Evolutionary conservation across 1,140 invertebrate genomes (phyloP).

Genomic region (Pseudomyrmex dendroicus): DNA sequence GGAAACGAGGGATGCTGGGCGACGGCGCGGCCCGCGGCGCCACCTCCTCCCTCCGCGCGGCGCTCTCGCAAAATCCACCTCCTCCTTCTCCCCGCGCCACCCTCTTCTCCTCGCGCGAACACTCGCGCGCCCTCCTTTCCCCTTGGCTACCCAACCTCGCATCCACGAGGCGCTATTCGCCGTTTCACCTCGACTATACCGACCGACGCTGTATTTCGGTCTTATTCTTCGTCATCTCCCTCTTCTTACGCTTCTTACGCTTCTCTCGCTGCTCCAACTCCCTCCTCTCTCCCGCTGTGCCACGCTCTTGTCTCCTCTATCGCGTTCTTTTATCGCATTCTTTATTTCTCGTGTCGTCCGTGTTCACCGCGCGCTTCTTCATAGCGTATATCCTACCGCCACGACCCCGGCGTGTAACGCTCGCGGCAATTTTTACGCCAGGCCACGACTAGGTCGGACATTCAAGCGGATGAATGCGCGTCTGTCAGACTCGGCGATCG

Average conservation of each 20-base stretch:
- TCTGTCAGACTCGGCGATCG: slow-evolving; percentile 7
- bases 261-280: background rate
- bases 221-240: slow-evolving; percentile 52
- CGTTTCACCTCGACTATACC: slow-evolving; percentile 36
- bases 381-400: slow-evolving; percentile 40
- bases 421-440: slow-evolving; percentile 38
- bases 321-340: slow-evolving; percentile 43
- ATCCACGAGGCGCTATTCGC: slow-evolving; percentile 40
- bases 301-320: slow-evolving; percentile 15
- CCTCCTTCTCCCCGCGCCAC: slow-evolving; percentile 18
- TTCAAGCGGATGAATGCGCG: slow-evolving; percentile 42
- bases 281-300: background rate
- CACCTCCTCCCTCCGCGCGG: slow-evolving; percentile 76
- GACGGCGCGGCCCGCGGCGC: slow-evolving; percentile 84
- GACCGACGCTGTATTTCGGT: slow-evolving; percentile 38
- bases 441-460: slow-evolving; percentile 31
- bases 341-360: slow-evolving; percentile 46
- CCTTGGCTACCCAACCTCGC: background rate
- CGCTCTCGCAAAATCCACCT: slow-evolving; percentile 70
- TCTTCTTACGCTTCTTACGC: slow-evolving; percentile 8
- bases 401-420: slow-evolving; percentile 54
- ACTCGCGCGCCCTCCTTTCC: slow-evolving; percentile 19
- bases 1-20: slow-evolving; percentile 83
- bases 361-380: slow-evolving; percentile 12
- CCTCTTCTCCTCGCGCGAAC: slow-evolving; percentile 48